Base-by-base conservation (phyloP, 2,888 invertebrate species). In the Cryptophagus acutangulus region DNA sequence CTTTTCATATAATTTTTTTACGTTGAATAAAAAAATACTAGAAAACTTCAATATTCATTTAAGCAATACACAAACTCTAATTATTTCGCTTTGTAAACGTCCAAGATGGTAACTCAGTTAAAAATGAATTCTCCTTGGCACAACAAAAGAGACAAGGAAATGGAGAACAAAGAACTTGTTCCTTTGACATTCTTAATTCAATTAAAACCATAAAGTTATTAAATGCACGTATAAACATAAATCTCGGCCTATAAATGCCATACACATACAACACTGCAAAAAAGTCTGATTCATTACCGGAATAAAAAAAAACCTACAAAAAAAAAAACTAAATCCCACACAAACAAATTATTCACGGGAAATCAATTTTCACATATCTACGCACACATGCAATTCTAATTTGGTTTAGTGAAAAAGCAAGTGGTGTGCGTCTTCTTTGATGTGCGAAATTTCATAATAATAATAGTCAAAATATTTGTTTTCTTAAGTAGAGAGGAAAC, bases 81-180 rank as follows among this genome's bases (percentile, higher is more conserved):
- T 56, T 56, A 55, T 51, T 53, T 54, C 45, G 45, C 45, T 55
- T 56, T 55, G 49, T 51, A 47, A 44, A 50, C 40, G 46, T 52
- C 49, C 45, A 37, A 49, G 43, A 51, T 49, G 41, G 46, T 52
- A 54, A 51, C 48, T 52, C 31, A 49, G 46, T 51, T 54, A 46
- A 52, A 52, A 54, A 51, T 46, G 49, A 53, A 54, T 50, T 50
- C 51, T 38, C 38, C 44, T 45, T 51, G 51, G 48, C 46, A 51
- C 41, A 46, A 54, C 50, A 52, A 49, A 51, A 52, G 48, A 31
- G 45, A 48, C 8, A 42, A 49, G 36, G 50, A 53, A 52, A 49
- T 36, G 39, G 45, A 48, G 46, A 45, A 54, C 54, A 55, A 54
- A 55, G 51, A 51, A 46, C 42, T 42, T 46, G 35, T 44, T 47